Base-by-base conservation (phyloP, 2,888 invertebrate species). In the Parthenolecanium corni region DNA sequence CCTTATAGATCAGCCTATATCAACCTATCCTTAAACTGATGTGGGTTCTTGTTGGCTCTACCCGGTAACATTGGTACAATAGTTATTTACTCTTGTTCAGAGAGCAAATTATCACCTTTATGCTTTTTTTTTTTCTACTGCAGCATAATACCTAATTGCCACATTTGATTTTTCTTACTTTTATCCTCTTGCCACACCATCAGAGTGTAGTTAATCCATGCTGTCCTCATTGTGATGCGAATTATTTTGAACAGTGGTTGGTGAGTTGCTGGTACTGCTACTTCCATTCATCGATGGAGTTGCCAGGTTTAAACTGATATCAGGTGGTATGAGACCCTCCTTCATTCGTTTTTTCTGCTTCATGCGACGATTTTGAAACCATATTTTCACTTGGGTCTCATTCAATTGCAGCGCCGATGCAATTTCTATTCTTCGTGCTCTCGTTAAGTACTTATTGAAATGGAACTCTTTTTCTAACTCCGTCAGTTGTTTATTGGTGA, bases 401-500 rank as follows among this genome's bases (percentile, higher is more conserved):
- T 96, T 97, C 58, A 98, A 82, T 72, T 94, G 92, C 62, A 98
- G 77, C 2, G 94, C 89, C 2, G 92, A 89, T 0, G 98, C 98
- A 69, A 98, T 98, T 76, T 98, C 98, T 73, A 97, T 96, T 70
- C 98, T 81, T 68, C 97, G 79, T 42, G 95, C 96, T 69, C 97
- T 79, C 42, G 97, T 98, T 71, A 98, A 82, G 78, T 98, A 98
- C 77, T 95, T 96, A 79, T 96, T 96, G 77, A 95, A 97, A 75
- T 97, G 97, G 77, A 97, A 98, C 76, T 98, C 97, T 74, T 98
- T 98, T 75, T 98, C 98, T 68, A 98, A 80, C 76, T 98, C 98
- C 2, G 97, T 98, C 67, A 98, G 82, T 75, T 98, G 98, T 76
- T 97, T 97, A 76, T 97, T 98, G 68, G 96, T 96, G 79, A 98